These are phyloP conservation scores for Erythrocercus mccallii DNA, from an alignment of 2,113 vertebrate species.

Conservation along the genomic window DNA sequence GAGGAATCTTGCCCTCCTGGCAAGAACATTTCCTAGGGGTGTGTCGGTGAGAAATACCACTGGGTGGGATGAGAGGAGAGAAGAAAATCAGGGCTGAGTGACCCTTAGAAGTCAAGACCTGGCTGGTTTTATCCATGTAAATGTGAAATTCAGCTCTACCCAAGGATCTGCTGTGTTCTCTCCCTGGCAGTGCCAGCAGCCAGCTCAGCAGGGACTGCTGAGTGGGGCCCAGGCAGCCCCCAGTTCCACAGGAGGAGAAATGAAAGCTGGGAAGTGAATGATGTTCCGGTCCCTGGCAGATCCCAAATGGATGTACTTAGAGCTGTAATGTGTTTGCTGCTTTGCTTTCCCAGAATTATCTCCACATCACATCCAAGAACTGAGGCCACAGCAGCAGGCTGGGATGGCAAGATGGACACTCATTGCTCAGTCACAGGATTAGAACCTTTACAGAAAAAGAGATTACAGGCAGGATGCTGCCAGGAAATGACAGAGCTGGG, in stretches of 20 bases:
- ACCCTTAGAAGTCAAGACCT: neutral
- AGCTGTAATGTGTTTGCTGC: neutral
- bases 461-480: conserved; percentile 15
- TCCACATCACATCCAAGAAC: neutral
- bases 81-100: neutral
- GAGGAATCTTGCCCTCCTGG: neutral
- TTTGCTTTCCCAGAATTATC: conserved; percentile 25
- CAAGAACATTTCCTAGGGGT: neutral
- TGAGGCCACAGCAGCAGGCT: neutral
- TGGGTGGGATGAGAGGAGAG: neutral
- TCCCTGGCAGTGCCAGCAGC: neutral
- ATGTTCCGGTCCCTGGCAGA: neutral
- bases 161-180: neutral
- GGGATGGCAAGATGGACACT: conserved; percentile 31
- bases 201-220: neutral
- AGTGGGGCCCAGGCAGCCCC: neutral
- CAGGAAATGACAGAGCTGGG: conserved; percentile 12
- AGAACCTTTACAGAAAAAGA: neutral
- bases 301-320: conserved; percentile 19
- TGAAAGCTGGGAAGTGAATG: neutral
- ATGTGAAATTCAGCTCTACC: neutral
- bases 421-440: neutral
- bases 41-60: neutral
- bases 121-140: neutral
- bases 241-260: neutral